These are phyloP conservation scores for Atherinosoma microstoma DNA, from an alignment of 2,797 vertebrate species.

Conservation along the genomic window DNA sequence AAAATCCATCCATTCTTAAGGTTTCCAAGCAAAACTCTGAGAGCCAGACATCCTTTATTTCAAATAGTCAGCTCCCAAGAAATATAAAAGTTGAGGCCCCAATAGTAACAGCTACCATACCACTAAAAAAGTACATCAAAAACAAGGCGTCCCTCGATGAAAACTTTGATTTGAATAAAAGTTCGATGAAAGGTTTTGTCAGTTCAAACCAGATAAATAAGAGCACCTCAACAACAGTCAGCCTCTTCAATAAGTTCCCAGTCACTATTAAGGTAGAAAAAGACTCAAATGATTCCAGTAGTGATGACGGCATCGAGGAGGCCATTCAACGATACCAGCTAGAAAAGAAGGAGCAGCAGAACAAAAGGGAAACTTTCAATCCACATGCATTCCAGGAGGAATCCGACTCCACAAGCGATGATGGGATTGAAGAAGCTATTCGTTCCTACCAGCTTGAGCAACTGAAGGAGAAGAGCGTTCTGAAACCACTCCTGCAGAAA, in stretches of 20 bases:
- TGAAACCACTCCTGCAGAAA: constrained; percentile 60
- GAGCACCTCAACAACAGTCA: constrained; percentile 44
- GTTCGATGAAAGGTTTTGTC: constrained; percentile 40
- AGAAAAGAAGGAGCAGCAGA: constrained; percentile 84
- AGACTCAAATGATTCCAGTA: constrained; percentile 88
- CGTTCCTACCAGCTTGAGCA: constrained; percentile 92
- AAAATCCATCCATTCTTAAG: constrained; percentile 58
- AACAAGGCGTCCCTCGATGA: constrained; percentile 71
- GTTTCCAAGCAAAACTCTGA: constrained; percentile 69
- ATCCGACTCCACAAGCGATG: constrained; percentile 92
- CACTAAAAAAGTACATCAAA: constrained; percentile 75
- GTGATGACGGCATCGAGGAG: constrained; percentile 96
- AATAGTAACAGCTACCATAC: constrained; percentile 44
- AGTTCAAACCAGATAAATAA: constrained; percentile 48
- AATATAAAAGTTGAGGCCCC: constrained; percentile 55
- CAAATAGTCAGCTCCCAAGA: constrained; percentile 71
- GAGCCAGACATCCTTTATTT: constrained; percentile 62
- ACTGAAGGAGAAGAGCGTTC: constrained; percentile 74
- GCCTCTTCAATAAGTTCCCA: constrained; percentile 44
- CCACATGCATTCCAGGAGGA: constrained; percentile 60
- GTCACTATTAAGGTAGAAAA: constrained; percentile 63
- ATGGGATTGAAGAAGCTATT: constrained; percentile 97
- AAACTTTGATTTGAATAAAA: constrained; percentile 56
- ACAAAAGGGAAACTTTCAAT: constrained; percentile 43
- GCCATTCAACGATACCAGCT: constrained; percentile 94